Percentiles rank a stretch among this genome's conserved stretches.
phyloP scores from a whole-genome alignment of 2,797 vertebrate species.

The Anisognathus igniventris region DNA sequence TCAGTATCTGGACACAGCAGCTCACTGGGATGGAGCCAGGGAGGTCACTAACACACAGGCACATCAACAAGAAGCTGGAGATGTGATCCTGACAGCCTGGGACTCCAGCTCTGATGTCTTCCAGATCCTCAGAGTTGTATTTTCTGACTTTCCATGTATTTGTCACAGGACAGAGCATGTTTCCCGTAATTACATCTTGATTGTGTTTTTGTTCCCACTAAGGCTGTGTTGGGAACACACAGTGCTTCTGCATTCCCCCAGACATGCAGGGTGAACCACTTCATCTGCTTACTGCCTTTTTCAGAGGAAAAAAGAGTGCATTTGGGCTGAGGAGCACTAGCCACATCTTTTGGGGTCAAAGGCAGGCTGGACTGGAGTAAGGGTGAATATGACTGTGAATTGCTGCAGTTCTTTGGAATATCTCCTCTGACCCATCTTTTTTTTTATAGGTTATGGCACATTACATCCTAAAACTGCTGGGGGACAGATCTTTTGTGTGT shows the following conservation, averaged over 20 bases:
- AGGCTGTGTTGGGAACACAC: background rate
- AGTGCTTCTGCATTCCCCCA: background rate
- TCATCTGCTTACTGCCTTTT: background rate
- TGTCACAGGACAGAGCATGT: background rate
- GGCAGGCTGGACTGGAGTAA: background rate
- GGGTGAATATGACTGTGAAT: background rate
- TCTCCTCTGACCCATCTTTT: background rate
- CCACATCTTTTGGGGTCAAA: background rate
- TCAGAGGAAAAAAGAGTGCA: background rate
- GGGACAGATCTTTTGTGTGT: constrained; percentile 73
- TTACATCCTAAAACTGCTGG: constrained; percentile 58
- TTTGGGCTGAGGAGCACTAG: background rate
- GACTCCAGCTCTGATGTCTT: constrained; percentile 3
- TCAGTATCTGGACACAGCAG: background rate
- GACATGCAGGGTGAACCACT: background rate
- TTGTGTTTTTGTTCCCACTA: background rate
- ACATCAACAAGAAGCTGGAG: background rate
- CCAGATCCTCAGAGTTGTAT: background rate
- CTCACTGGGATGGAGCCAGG: background rate
- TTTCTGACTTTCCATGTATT: background rate
- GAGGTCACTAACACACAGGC: background rate
- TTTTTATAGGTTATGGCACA: constrained; percentile 62
- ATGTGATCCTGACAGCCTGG: background rate
- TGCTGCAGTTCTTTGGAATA: background rate
- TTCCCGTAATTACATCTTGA: background rate